Evolutionary conservation across 2,888 invertebrate species (phyloP).

Genomic region (Heliconius charithonia): DNA sequence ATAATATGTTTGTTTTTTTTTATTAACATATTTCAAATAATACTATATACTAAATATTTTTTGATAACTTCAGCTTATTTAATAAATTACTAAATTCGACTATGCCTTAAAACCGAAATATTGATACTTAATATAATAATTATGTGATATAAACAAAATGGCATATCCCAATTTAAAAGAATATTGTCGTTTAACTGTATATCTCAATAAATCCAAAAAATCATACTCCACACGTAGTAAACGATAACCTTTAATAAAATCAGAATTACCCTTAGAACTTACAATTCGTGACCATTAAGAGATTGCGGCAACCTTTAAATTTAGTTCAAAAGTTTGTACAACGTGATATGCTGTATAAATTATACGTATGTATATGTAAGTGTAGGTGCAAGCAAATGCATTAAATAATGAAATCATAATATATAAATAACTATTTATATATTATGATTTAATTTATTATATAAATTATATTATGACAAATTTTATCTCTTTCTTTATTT

Average conservation of each 20-base stretch:
- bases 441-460: no score
- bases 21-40: neutral
- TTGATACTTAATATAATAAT: no score
- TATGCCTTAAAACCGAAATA: no score
- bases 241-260: constrained; percentile 26
- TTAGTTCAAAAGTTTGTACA: constrained; percentile 29
- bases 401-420: neutral
- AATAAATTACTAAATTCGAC: no score
- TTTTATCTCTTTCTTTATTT: neutral
- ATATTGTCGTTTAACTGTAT: neutral
- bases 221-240: neutral
- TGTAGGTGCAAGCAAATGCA: no score
- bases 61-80: no score
- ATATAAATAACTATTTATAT: no score
- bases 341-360: constrained; percentile 38
- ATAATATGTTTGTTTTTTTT: neutral
- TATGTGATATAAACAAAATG: no score
- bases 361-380: neutral
- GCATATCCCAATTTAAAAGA: neutral
- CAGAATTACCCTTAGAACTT: constrained; percentile 26
- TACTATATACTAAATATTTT: no score
- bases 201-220: neutral
- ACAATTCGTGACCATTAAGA: constrained; percentile 35
- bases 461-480: no score
- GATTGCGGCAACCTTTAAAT: constrained; percentile 38